These are phyloP conservation scores for Solenodon paradoxus DNA, from an alignment of 2,113 vertebrate species.

Conservation along the genomic window DNA sequence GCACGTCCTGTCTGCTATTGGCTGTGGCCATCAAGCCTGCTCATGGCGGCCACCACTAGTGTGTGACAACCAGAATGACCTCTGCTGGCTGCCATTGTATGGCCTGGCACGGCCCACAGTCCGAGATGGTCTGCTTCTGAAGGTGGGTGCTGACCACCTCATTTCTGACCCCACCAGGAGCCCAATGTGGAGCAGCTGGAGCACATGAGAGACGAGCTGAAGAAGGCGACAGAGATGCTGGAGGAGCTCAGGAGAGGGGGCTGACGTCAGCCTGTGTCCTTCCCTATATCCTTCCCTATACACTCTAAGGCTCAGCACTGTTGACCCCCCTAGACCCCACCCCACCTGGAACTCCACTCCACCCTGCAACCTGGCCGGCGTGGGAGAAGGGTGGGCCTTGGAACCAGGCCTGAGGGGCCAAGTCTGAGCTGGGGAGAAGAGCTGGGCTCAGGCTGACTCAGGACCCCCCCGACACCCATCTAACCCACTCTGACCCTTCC, in stretches of 20 bases:
- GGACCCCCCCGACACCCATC: not conserved
- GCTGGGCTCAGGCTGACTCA: not conserved
- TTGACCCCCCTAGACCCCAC: not conserved
- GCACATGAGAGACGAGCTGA: slow-evolving; percentile 84
- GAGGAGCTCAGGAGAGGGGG: slow-evolving; percentile 75
- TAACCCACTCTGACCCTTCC: not conserved
- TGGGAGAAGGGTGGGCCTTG: not conserved
- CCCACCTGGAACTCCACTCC: not conserved
- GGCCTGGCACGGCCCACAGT: not conserved
- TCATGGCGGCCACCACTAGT: too few species aligned
- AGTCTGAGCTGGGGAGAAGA: not conserved
- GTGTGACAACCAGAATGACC: rapidly evolving
- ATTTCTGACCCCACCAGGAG: slow-evolving; percentile 45
- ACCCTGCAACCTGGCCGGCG: not conserved
- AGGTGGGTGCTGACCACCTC: not conserved
- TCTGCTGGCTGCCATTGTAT: not conserved
- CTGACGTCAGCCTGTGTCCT: not conserved
- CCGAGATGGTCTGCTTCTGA: not conserved
- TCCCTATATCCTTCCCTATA: not conserved
- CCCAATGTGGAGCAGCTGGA: slow-evolving; percentile 78
- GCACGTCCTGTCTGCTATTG: not conserved
- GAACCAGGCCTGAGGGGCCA: not conserved
- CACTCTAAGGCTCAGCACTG: not conserved
- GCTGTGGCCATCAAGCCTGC: not conserved
- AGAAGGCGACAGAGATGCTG: slow-evolving; percentile 83